Base-by-base conservation (phyloP, 2,888 invertebrate species). In the Idaea dimidiata region DNA sequence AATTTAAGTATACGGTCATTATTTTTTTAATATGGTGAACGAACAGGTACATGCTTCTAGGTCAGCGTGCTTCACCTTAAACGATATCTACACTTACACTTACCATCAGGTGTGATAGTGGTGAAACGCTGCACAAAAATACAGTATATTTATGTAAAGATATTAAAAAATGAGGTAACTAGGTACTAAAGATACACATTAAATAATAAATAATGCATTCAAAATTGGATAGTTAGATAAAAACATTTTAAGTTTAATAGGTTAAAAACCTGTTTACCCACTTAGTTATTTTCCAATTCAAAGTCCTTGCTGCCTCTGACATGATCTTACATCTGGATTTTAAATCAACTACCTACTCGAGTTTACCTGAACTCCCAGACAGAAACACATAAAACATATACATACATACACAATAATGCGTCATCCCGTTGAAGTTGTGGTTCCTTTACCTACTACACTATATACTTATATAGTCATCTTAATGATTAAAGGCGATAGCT, bases 301-400 rank as follows among this genome's bases (percentile, higher is more conserved):
- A 43, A 8, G 43, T 14, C 3, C 43, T 43, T 14, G 3, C 43
- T 43, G 14, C 43, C 43, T 57, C 57, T 62, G 61, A 63, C 59
- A 63, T 66, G 63, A 66, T 71, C 69, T 65, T n/a, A 56, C 56
- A 66, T 71, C 66, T 71, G 69, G 65, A 69, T 71, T 67, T 65
- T 58, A 61, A 63, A 67, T 67, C 67, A 71, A 67, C 68, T 70
- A 62, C 62, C 63, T 66, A 57, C 57, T 62, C 63, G 57, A 64
- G 56, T 8, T 56, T 10, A 62, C 17, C 57, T 54, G 62, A 61
- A 43, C 43, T 43, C 14, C 43, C 10, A 43, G 7, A n/a, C 10
- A 10, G 43, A 43, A 14, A 43, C 43, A 43, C 10, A 43, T 10
- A 43, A 0, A n/a, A 32, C 10, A 32, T 6, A 43, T 43, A 43